phyloP scores from a whole-genome alignment of 2,113 vertebrate species.

The Indicator indicator region DNA sequence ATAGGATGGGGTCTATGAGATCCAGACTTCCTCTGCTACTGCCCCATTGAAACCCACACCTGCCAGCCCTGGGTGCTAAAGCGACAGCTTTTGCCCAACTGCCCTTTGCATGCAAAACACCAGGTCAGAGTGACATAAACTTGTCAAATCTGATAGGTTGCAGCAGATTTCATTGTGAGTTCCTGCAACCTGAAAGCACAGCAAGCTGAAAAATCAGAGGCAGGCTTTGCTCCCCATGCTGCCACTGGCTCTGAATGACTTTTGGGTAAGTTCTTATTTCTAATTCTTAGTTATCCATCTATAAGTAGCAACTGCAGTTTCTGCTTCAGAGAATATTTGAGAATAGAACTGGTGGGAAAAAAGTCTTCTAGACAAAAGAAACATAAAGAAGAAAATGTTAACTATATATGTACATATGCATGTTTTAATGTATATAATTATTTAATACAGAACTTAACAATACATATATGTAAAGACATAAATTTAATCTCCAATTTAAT shows the following conservation, averaged over 20 bases:
- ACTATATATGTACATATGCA: neutral
- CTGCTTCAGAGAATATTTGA: neutral
- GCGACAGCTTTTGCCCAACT: accelerated
- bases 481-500: neutral
- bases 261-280: neutral
- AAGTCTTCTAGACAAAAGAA: neutral
- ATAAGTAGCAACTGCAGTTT: neutral
- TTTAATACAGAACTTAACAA: neutral
- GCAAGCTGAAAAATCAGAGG: neutral
- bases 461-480: neutral
- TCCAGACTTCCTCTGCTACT: neutral
- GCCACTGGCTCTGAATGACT: neutral
- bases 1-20: neutral
- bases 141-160: neutral
- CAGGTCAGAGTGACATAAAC: neutral
- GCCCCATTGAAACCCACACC: accelerated
- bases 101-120: neutral
- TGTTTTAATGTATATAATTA: neutral
- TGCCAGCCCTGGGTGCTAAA: neutral
- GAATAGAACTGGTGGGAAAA: neutral
- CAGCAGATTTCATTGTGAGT: accelerated
- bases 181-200: neutral
- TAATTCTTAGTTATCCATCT: neutral
- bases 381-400: neutral
- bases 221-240: neutral